phyloP scores from a whole-genome alignment of 2,113 vertebrate genomes.

The Platysteira castanea region DNA sequence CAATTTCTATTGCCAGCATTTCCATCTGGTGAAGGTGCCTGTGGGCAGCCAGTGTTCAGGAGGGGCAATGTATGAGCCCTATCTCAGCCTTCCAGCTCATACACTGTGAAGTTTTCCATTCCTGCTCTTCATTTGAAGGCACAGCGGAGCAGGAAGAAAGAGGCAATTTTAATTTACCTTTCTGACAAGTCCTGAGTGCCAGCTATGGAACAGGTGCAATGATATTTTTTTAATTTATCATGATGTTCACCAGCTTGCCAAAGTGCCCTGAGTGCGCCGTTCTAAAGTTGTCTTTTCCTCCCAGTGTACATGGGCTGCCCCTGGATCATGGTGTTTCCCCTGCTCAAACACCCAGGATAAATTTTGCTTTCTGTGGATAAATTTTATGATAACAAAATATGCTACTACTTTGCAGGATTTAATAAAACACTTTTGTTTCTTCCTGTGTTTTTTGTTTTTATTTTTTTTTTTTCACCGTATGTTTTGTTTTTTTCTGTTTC shows the following conservation, averaged over 20 bases:
- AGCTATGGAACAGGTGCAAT: background rate
- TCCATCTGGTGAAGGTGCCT: background rate
- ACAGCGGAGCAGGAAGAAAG: background rate
- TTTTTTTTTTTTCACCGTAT: background rate
- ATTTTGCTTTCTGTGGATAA: background rate
- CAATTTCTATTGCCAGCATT: background rate
- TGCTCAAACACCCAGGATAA: background rate
- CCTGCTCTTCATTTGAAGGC: rapidly evolving
- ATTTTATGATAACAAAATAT: background rate
- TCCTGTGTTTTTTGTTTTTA: background rate
- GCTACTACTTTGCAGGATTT: background rate
- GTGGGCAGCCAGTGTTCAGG: background rate
- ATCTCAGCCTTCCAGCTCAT: background rate
- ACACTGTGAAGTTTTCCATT: background rate
- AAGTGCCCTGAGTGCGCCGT: background rate
- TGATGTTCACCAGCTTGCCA: background rate
- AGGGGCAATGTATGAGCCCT: background rate
- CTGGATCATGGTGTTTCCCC: background rate
- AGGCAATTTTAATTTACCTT: background rate
- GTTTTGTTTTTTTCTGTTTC: background rate
- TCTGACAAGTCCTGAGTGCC: background rate
- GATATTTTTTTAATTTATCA: background rate
- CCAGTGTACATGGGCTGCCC: no score
- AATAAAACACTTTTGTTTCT: background rate
- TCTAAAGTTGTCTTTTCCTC: background rate